Percentiles rank a stretch among this genome's conserved stretches.
Conservation (phyloP, 92 coral and sea anemone genomes). For the Phenganax marumi region DNA sequence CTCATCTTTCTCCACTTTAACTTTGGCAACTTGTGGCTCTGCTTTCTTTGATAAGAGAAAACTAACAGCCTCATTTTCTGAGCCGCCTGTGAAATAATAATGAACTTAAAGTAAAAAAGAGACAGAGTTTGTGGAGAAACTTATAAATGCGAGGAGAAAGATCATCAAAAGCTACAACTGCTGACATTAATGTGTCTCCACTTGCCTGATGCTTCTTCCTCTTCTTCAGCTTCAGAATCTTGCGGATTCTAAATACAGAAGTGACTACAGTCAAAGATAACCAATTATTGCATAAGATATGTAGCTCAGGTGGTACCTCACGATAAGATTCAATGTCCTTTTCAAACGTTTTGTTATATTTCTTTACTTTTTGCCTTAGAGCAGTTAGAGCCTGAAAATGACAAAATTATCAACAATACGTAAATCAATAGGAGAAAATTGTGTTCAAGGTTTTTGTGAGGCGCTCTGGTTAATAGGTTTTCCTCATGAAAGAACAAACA, state of each 20-base stretch:
- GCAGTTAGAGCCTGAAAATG: conserved; percentile 79
- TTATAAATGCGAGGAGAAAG: background rate
- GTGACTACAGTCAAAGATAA: background rate
- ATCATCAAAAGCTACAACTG: background rate
- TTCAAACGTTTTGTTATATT: conserved; percentile 90
- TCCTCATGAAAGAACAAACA: too few relatives aligned
- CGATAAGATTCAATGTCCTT: conserved; percentile 70
- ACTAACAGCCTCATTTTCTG: conserved; percentile 44
- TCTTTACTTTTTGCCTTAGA: conserved; percentile 84
- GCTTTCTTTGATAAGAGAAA: background rate
- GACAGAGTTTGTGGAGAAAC: too few relatives aligned
- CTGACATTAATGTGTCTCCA: too few relatives aligned
- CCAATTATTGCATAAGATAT: background rate
- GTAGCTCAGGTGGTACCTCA: conserved; percentile 63
- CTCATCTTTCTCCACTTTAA: background rate
- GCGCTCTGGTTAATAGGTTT: too few relatives aligned
- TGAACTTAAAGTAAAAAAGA: background rate
- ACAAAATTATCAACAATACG: background rate
- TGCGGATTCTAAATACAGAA: conserved; percentile 68
- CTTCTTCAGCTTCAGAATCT: conserved; percentile 74
- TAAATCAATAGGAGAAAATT: too few relatives aligned
- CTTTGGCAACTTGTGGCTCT: conserved; percentile 6
- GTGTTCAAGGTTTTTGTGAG: too few relatives aligned
- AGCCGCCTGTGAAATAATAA: conserved; percentile 29
- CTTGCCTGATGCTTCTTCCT: conserved; percentile 72